These are phyloP conservation scores for Nixonia krombeini DNA, from an alignment of 1,140 invertebrate species.

Conservation along the genomic window DNA sequence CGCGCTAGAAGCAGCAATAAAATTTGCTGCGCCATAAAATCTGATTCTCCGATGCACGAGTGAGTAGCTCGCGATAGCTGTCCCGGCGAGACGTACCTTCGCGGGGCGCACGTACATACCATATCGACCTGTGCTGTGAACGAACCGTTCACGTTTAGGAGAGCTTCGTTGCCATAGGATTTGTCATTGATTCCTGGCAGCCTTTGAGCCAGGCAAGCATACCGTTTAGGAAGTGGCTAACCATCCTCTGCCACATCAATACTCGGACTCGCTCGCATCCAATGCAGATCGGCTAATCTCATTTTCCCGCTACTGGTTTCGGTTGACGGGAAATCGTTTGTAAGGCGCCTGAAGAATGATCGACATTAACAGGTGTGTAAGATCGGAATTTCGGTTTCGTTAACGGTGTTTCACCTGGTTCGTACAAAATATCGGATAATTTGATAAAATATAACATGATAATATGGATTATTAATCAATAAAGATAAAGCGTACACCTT, in stretches of 20 bases:
- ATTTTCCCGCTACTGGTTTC: no score
- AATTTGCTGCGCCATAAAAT: slow-evolving; percentile 6
- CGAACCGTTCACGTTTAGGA: slow-evolving; percentile 11
- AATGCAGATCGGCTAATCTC: no score
- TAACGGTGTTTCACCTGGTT: no score
- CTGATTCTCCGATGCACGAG: slow-evolving; percentile 1
- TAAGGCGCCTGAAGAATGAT: no score
- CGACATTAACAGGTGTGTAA: no score
- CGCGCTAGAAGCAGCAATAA: no score
- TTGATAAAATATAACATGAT: no score
- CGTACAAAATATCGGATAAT: no score
- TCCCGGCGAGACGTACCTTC: background rate
- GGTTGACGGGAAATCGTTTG: no score
- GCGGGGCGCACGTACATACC: background rate
- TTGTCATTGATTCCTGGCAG: slow-evolving; percentile 65
- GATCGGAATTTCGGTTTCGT: no score
- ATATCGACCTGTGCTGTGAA: slow-evolving; percentile 6
- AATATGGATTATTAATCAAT: no score
- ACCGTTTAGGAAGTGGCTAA: slow-evolving; percentile 58
- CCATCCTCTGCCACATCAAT: slow-evolving; percentile 56
- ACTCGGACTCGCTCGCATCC: slow-evolving; percentile 41
- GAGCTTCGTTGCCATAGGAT: slow-evolving; percentile 43
- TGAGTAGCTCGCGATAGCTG: slow-evolving; percentile 8
- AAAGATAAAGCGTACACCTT: no score
- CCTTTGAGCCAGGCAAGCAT: slow-evolving; percentile 54